These are phyloP conservation scores for Clinocottus analis DNA, from an alignment of 2,113 vertebrate species.

Conservation along the genomic window DNA sequence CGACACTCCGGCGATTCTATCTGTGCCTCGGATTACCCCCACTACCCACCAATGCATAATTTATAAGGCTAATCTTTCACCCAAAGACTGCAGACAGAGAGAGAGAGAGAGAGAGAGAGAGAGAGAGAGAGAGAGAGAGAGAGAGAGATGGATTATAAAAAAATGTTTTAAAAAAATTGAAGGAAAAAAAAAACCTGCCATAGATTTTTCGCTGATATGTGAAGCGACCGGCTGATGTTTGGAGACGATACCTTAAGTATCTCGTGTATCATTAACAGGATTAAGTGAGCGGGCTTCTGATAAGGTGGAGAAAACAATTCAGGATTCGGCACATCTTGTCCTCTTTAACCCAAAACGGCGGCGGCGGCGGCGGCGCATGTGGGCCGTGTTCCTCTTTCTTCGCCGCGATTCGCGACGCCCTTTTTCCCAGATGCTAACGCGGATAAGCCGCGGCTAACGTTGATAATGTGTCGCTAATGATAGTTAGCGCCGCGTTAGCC, in stretches of 20 bases:
- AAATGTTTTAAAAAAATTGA: conserved; percentile 2
- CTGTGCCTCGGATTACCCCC: conserved; percentile 82
- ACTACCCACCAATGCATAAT: conserved; percentile 84
- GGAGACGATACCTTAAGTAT: conserved; percentile 77
- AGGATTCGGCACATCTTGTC: conserved; percentile 68
- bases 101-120: conserved; percentile 54
- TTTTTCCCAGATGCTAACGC: too few species aligned
- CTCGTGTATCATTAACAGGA: conserved; percentile 81
- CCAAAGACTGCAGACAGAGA: conserved; percentile 71
- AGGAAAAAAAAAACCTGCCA: conserved; percentile 25
- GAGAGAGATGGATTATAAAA: conserved; percentile 59
- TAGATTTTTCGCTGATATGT: conserved; percentile 74
- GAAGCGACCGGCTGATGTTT: conserved; percentile 63
- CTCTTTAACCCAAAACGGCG: conserved; percentile 74
- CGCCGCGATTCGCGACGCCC: conserved; percentile 75
- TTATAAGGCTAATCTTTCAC: conserved; percentile 84
- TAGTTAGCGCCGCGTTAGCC: not conserved
- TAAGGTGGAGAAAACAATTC: conserved; percentile 78
- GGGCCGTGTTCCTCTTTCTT: conserved; percentile 73
- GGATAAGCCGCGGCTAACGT: conserved; percentile 71
- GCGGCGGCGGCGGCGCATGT: conserved; percentile 64
- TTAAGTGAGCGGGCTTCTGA: conserved; percentile 76
- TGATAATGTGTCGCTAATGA: conserved; percentile 77
- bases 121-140: conserved; percentile 34
- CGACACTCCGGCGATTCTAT: conserved; percentile 80